A percentile compares a stretch with the other conserved stretches of the same genome.
phyloP scores from a whole-genome alignment of 2,113 vertebrate genomes.

The Leuciscus idus region DNA sequence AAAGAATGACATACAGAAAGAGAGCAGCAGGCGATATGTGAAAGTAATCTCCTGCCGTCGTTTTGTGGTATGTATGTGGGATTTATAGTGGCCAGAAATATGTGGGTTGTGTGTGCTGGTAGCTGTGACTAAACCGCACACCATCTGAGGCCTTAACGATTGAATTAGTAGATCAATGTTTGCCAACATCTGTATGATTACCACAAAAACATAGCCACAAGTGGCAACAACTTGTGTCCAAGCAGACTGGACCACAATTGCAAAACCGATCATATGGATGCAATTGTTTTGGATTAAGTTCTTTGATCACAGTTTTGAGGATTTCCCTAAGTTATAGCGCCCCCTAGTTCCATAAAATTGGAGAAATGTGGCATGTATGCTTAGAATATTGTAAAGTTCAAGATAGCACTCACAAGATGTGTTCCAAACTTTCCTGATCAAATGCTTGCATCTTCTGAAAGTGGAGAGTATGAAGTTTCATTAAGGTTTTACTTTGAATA shows the following conservation, averaged over 20 bases:
- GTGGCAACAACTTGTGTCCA: not conserved
- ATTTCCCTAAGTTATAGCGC: constrained; percentile 22
- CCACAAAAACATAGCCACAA: not conserved
- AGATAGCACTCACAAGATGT: not conserved
- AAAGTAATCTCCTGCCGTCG: not conserved
- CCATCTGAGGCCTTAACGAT: constrained; percentile 1
- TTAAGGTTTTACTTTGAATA: not conserved
- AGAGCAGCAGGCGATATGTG: not conserved
- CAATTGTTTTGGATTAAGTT: constrained; percentile 3
- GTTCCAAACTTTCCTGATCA: not conserved
- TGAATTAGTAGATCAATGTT: not conserved
- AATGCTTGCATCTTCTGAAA: not conserved
- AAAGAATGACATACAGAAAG: not conserved
- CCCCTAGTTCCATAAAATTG: not conserved
- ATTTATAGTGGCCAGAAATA: constrained; percentile 20
- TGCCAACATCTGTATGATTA: constrained; percentile 13
- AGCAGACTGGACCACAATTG: not conserved
- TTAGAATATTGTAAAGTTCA: not conserved
- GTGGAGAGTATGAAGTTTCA: not conserved
- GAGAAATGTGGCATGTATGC: not conserved
- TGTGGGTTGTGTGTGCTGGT: constrained; percentile 3
- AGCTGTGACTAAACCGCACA: constrained; percentile 11
- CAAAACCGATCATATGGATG: not conserved
- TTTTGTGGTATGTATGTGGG: constrained; percentile 14
- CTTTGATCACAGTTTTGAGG: not conserved